Evolutionary conservation across 1,140 invertebrate genomes (phyloP).

Genomic region (Phenacoccus solenopsis): DNA sequence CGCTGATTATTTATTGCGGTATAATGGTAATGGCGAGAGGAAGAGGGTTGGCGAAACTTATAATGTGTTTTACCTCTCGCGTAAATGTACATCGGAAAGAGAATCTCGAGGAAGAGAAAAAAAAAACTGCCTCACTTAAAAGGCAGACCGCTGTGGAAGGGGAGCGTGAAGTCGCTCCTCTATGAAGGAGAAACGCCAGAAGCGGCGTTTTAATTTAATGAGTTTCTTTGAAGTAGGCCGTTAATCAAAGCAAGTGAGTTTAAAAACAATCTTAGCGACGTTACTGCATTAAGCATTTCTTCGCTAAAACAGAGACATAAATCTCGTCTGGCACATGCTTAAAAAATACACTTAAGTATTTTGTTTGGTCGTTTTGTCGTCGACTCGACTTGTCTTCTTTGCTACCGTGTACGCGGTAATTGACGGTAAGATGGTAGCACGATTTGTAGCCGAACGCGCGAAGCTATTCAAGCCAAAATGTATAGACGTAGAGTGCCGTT

Average conservation of each 20-base stretch:
- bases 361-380: no score
- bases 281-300: slow-evolving; percentile 8
- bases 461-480: no score
- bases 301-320: slow-evolving; percentile 1
- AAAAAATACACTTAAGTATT: not conserved
- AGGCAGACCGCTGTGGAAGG: not conserved
- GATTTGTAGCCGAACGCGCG: no score
- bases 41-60: not conserved
- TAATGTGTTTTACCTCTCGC: slow-evolving; percentile 1
- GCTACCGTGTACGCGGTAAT: no score
- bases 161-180: not conserved
- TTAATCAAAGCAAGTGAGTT: slow-evolving; percentile 18
- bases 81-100: not conserved
- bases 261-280: slow-evolving; percentile 17
- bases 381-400: no score
- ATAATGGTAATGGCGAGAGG: not conserved
- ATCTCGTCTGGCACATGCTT: slow-evolving; percentile 7
- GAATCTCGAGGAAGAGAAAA: not conserved
- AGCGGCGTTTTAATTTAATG: slow-evolving; percentile 10
- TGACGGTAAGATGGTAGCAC: no score
- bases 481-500: no score
- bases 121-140: slow-evolving; percentile 2
- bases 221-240: slow-evolving; percentile 14
- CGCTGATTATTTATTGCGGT: not conserved
- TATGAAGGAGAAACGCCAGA: slow-evolving; percentile 5